Base-by-base conservation (phyloP, 2,113 vertebrate species). In the Seriola dumerili region DNA sequence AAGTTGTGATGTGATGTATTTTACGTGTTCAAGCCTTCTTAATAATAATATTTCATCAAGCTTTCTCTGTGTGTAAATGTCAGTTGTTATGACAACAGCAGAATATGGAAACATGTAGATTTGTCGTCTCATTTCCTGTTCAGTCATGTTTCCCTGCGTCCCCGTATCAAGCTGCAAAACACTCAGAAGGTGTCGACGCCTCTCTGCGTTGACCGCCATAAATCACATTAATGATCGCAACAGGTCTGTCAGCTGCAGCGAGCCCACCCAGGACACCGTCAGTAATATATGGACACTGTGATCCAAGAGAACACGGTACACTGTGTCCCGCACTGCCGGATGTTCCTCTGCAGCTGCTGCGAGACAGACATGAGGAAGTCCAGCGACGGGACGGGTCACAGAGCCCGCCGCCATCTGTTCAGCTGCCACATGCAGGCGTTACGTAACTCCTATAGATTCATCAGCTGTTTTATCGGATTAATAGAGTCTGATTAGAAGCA, bases 291-390 rank as follows among this genome's bases (percentile, higher is more conserved):
- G 11, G 76, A 57, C 17, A 4, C 58, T 23, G 63, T 21, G 63
- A 57, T 46, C 58, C 59, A 63, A 23, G 21, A 16, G 36, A 42
- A 36, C 63, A 2, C 2, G 8, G 67, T 3, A 46, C 71, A 5
- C 46, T 65, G 61, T 36, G 80, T 67, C 59, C 55, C 5, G 11
- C 21, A 34, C 46, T 48, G 66, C 85, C 71, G 85, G 85, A 89
- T 63, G 80, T 63, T 80, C 9, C 66, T 52, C 19, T 81, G 80
- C 87, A 86, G 84, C 84, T 66, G 80, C 3, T 25, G 5, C 1
- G 21, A 81, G 29, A 48, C 65, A 32, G 42, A 68, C 4, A 13
- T 7, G 25, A 85, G 78, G 76, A 76, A 17, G 61, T 62, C 13
- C 42, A 19, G 8, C 3, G 69, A 63, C 0, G 8, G 10, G 14